Evolutionary conservation across 2,888 invertebrate genomes (phyloP).

Genomic region (Sminthurinus aureus): DNA sequence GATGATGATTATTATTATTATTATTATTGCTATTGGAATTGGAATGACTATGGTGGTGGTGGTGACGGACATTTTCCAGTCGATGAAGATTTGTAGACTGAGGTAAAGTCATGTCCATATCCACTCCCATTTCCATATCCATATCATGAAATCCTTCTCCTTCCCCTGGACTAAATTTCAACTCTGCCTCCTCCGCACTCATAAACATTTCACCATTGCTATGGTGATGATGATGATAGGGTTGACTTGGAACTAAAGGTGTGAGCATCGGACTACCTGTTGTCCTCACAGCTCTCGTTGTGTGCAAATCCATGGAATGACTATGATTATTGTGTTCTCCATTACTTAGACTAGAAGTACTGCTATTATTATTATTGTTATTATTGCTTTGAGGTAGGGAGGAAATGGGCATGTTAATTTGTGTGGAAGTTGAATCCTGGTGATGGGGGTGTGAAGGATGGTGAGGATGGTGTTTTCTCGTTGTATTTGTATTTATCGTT

Average conservation of each 20-base stretch:
- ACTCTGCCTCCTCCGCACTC: background rate
- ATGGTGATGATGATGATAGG: conserved; percentile 49
- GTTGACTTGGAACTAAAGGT: conserved; percentile 52
- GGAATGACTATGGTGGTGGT: background rate
- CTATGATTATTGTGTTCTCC: conserved; percentile 36
- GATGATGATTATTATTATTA: too few species aligned
- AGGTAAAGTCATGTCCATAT: background rate
- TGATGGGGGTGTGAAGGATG: background rate
- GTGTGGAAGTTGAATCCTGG: background rate
- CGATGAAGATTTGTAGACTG: conserved; percentile 16
- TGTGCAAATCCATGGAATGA: background rate
- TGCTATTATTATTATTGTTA: conserved; percentile 42
- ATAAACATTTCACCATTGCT: background rate
- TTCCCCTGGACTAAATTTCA: conserved; percentile 1
- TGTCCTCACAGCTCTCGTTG: background rate
- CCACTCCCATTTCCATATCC: background rate
- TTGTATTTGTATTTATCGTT: background rate
- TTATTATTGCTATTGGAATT: background rate
- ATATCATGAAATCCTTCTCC: background rate
- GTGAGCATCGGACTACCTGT: conserved; percentile 41
- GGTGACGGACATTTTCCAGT: conserved; percentile 25
- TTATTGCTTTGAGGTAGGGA: background rate
- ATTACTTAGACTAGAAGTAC: conserved; percentile 14
- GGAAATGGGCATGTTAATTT: background rate
- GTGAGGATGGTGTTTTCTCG: background rate